Percentiles rank a stretch among this genome's conserved stretches.
These are phyloP conservation scores for Mustela nigripes DNA, from an alignment of 2,113 vertebrate species.

Conservation along the genomic window DNA sequence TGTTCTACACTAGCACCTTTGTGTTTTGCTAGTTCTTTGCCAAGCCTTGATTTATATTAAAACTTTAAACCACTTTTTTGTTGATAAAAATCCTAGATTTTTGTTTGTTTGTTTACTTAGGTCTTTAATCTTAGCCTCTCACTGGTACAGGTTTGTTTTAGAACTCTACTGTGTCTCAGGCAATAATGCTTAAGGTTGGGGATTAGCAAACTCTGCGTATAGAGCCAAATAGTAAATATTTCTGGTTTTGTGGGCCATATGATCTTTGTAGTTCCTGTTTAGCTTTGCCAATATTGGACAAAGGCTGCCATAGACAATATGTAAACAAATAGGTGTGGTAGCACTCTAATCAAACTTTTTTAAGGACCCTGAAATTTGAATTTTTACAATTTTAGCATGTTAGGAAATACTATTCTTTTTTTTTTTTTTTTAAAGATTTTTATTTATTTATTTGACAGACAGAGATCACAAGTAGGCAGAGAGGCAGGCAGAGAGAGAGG, in stretches of 20 bases:
- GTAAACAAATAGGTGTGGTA: background rate
- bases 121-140: conserved; percentile 10
- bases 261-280: background rate
- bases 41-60: conserved; percentile 56
- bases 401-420: conserved; percentile 8
- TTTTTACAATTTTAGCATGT: conserved; percentile 4
- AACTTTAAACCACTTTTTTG: conserved; percentile 37
- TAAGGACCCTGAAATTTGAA: background rate
- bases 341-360: conserved; percentile 24
- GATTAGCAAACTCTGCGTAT: background rate
- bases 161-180: background rate
- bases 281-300: background rate
- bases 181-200: background rate
- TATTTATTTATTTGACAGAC: too few relatives aligned
- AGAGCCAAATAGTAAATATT: background rate
- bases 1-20: background rate
- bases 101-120: background rate
- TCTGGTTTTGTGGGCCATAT: background rate
- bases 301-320: background rate
- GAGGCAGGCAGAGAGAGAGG: too few relatives aligned
- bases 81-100: conserved; percentile 18
- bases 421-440: too few relatives aligned
- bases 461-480: too few relatives aligned
- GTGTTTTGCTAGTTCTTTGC: conserved; percentile 10
- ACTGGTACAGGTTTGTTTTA: background rate